A percentile compares a stretch with the other conserved stretches of the same genome.
phyloP scores from a whole-genome alignment of 2,888 invertebrate species.

The Conus canariensis region DNA sequence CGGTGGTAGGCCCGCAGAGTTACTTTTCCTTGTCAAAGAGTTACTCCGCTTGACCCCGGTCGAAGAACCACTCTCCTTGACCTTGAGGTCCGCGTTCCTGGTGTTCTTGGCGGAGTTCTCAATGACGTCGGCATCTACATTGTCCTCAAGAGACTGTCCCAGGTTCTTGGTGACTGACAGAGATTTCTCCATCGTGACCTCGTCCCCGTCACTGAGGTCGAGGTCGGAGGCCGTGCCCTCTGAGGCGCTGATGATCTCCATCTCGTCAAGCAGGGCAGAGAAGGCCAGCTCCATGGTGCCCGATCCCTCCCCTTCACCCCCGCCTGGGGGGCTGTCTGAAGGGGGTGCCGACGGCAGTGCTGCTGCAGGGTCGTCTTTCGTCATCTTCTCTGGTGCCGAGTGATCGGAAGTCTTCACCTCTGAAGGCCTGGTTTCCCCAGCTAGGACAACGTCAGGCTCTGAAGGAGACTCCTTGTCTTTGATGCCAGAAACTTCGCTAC shows the following conservation, averaged over 20 bases:
- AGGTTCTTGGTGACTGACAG: neutral
- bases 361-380: constrained; percentile 2
- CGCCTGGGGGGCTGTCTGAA: neutral
- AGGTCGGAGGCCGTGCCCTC: constrained; percentile 49
- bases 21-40: neutral
- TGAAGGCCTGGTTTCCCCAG: neutral
- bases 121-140: neutral
- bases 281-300: constrained; percentile 49
- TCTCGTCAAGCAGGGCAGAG: constrained; percentile 50
- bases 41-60: neutral
- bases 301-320: neutral
- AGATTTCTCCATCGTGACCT: neutral
- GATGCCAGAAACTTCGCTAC: no score
- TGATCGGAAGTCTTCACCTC: neutral
- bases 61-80: neutral
- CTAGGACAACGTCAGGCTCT: neutral
- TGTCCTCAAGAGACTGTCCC: neutral
- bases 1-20: neutral
- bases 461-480: neutral
- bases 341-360: neutral
- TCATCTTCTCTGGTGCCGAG: neutral
- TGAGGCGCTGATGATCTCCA: constrained; percentile 46
- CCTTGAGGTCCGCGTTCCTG: neutral
- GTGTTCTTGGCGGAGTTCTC: neutral
- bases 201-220: constrained; percentile 44